Evolutionary conservation across 1,140 invertebrate species (phyloP).

Genomic region (Caerostris extrusa): DNA sequence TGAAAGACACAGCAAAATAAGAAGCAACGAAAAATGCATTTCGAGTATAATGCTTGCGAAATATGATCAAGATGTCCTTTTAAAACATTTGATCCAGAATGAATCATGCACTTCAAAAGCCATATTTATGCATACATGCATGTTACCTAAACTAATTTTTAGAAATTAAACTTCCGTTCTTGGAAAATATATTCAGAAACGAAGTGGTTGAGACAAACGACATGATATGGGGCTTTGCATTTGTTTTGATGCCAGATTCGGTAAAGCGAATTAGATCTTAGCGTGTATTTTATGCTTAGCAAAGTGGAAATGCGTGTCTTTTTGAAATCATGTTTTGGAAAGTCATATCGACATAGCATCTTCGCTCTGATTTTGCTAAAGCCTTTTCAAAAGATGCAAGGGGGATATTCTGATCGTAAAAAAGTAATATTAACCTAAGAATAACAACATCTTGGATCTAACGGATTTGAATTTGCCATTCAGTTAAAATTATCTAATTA

Average conservation of each 20-base stretch:
- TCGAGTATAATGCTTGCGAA: background rate
- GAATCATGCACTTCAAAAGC: background rate
- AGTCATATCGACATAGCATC: background rate
- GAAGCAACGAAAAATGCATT: background rate
- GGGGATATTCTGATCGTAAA: background rate
- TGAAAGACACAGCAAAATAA: background rate
- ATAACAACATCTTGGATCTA: background rate
- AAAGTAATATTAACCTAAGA: background rate
- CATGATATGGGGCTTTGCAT: background rate
- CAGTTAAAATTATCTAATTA: too few species aligned
- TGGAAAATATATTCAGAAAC: background rate
- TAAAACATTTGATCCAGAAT: conserved; percentile 21
- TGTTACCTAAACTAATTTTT: conserved; percentile 1
- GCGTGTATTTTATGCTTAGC: background rate
- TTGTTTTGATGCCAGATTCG: conserved; percentile 35
- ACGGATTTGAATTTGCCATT: background rate
- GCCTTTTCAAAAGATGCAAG: background rate
- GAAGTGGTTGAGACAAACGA: conserved; percentile 7
- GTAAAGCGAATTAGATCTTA: background rate
- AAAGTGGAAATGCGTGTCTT: conserved; percentile 34
- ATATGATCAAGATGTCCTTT: conserved; percentile 18
- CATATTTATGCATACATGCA: background rate
- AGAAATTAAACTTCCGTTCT: conserved; percentile 17
- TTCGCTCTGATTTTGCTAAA: background rate
- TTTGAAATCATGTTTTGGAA: background rate